Evolutionary conservation across 2,888 invertebrate species (phyloP).

Genomic region (Drosophila fungiperda): DNA sequence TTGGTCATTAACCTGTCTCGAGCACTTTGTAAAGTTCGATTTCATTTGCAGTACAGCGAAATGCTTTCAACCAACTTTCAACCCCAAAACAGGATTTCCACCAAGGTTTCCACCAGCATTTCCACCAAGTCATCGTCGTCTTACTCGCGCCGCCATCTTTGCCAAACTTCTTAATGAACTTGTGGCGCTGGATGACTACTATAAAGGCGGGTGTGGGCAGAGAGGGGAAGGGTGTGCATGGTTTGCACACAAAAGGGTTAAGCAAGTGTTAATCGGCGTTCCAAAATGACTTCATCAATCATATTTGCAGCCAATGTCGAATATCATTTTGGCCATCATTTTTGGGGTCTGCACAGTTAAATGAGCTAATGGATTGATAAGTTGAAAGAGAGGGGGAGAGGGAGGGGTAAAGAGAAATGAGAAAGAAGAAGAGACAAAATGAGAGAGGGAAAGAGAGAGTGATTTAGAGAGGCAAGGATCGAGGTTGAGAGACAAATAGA

Average conservation of each 20-base stretch:
- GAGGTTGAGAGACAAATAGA: too few relatives aligned
- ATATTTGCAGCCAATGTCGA: constrained; percentile 56
- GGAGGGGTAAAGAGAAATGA: background rate
- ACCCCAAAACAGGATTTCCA: constrained; percentile 50
- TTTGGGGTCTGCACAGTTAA: background rate
- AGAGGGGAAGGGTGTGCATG: background rate
- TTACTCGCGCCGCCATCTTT: constrained; percentile 55
- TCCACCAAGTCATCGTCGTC: constrained; percentile 58
- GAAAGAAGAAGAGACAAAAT: background rate
- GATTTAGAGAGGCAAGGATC: too few relatives aligned
- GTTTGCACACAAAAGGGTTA: constrained; percentile 69
- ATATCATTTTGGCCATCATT: constrained; percentile 44
- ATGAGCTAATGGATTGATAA: constrained; percentile 9
- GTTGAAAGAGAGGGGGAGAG: background rate
- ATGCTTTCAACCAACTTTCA: constrained; percentile 70
- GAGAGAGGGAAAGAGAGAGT: background rate
- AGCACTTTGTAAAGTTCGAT: constrained; percentile 72
- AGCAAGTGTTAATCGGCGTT: constrained; percentile 73
- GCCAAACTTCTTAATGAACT: constrained; percentile 76
- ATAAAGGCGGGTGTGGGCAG: constrained; percentile 8
- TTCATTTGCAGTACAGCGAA: constrained; percentile 53
- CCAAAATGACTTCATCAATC: constrained; percentile 66
- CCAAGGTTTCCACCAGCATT: constrained; percentile 11
- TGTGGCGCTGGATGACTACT: constrained; percentile 20
- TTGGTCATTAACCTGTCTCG: constrained; percentile 80